A percentile compares a stretch with the other conserved stretches of the same genome.
Conservation (phyloP, 2,888 invertebrate species). For the Pyralis farinalis region DNA sequence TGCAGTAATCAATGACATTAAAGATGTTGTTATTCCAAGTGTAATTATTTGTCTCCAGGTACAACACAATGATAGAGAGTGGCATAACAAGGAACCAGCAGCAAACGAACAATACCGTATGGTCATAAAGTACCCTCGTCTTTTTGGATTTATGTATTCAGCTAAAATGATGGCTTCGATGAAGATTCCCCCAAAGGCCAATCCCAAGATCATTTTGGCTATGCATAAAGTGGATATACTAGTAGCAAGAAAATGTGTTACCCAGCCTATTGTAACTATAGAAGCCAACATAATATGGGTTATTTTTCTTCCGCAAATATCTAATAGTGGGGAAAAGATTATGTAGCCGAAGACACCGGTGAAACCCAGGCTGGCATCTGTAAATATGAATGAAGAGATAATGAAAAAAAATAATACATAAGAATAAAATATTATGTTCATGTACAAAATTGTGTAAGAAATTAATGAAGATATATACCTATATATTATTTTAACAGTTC, state of each 20-base stretch:
- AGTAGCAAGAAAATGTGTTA: constrained; percentile 29
- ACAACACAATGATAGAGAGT: constrained; percentile 28
- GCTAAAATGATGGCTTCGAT: constrained; percentile 30
- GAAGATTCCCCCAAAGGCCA: constrained; percentile 31
- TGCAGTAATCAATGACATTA: constrained; percentile 23
- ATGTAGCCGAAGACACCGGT: too few species aligned
- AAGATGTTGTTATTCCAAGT: constrained; percentile 19
- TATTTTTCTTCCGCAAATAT: constrained; percentile 32
- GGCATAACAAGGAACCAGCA: constrained; percentile 34
- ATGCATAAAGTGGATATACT: constrained; percentile 25
- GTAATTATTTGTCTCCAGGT: constrained; percentile 38
- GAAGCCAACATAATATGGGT: constrained; percentile 23
- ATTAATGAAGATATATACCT: too few species aligned
- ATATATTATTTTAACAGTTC: too few species aligned
- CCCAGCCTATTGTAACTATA: constrained; percentile 28
- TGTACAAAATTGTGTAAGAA: too few species aligned
- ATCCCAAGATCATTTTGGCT: constrained; percentile 37
- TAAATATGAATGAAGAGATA: too few species aligned
- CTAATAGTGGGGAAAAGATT: too few species aligned
- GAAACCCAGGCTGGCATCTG: too few species aligned
- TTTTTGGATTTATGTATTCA: constrained; percentile 35
- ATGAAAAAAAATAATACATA: too few species aligned
- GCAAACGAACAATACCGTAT: constrained; percentile 28
- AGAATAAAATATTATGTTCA: too few species aligned
- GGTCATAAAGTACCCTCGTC: constrained; percentile 38